A percentile compares a stretch with the other conserved stretches of the same genome.
These are phyloP conservation scores for Etheostoma perlongum DNA, from an alignment of 2,797 vertebrate genomes.

Conservation along the genomic window DNA sequence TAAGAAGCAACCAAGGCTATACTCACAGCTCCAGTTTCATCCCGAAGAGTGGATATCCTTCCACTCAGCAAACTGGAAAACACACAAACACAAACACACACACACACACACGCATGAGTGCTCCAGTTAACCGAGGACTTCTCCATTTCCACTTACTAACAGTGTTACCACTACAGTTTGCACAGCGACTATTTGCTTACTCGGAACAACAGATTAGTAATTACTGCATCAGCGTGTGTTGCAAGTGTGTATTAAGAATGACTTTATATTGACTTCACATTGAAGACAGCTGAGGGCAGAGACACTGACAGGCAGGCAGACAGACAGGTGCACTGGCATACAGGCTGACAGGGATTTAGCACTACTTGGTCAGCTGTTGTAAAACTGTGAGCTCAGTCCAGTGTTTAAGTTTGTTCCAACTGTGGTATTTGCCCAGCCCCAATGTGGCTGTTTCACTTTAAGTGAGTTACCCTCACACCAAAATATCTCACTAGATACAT, in stretches of 20 bases:
- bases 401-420: constrained; percentile 24
- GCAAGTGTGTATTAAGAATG: neutral
- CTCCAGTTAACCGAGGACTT: constrained; percentile 43
- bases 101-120: constrained; percentile 24
- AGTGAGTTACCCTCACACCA: neutral
- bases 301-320: constrained; percentile 24
- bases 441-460: constrained; percentile 30
- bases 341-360: constrained; percentile 41
- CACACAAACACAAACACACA: constrained; percentile 25
- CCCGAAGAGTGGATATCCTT: constrained; percentile 97
- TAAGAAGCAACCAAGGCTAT: constrained; percentile 53
- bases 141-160: constrained; percentile 47
- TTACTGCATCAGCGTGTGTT: constrained; percentile 5
- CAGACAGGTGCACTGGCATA: constrained; percentile 52
- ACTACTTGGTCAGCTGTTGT: constrained; percentile 65
- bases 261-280: neutral
- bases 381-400: constrained; percentile 44
- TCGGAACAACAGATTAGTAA: constrained; percentile 6
- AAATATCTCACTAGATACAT: constrained; percentile 3
- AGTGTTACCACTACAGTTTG: constrained; percentile 19
- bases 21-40: constrained; percentile 99
- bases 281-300: constrained; percentile 46
- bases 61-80: constrained; percentile 96
- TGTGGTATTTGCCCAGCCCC: constrained; percentile 40
- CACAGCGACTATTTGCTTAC: neutral